phyloP scores from a whole-genome alignment of 2,888 invertebrate species.

The Campopleginae sp. region DNA sequence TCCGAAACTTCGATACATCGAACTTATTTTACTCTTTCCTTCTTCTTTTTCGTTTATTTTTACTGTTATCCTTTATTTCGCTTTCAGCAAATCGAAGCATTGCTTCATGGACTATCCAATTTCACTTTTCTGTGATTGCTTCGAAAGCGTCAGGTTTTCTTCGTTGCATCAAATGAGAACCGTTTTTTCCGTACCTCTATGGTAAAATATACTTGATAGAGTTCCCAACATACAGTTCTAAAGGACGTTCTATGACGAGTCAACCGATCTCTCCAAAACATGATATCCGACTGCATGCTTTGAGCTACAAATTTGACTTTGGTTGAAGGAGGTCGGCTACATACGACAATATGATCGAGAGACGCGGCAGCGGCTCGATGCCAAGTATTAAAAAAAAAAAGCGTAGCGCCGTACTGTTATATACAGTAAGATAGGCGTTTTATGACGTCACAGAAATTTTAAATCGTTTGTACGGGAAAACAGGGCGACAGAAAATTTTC shows the following conservation, averaged over 20 bases:
- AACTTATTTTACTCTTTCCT: neutral
- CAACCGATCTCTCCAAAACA: neutral
- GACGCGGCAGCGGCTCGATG: no score
- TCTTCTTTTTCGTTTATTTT: neutral
- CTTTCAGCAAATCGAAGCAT: conserved; percentile 31
- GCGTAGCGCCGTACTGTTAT: no score
- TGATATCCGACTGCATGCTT: neutral
- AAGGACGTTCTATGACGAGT: neutral
- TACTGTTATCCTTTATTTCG: neutral
- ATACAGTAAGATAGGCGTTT: no score
- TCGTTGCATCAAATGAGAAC: neutral
- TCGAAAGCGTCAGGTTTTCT: conserved; percentile 1
- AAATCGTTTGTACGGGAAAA: no score
- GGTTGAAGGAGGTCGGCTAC: no score
- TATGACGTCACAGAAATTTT: no score
- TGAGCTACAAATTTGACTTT: no score
- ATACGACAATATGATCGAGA: no score
- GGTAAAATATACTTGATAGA: neutral
- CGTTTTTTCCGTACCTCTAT: neutral
- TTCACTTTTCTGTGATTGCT: conserved; percentile 42
- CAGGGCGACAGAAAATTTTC: no score
- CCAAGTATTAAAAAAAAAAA: no score
- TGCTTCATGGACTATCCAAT: conserved; percentile 30
- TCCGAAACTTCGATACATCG: conserved; percentile 17
- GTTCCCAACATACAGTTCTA: neutral